These are phyloP conservation scores for Eupristina koningsbergeri DNA, from an alignment of 1,140 invertebrate species.

Conservation along the genomic window DNA sequence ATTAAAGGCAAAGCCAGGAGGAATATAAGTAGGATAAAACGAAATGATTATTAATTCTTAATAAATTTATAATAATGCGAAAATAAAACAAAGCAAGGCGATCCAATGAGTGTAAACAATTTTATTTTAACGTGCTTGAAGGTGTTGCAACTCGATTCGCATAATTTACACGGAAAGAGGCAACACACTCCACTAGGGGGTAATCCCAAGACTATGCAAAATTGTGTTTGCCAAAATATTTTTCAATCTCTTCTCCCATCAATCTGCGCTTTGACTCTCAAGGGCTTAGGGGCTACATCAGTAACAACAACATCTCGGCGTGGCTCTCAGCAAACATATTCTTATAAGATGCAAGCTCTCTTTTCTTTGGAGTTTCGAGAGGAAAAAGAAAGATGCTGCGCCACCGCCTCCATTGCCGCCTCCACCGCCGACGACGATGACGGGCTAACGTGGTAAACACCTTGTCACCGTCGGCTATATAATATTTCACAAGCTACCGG, in stretches of 20 bases:
- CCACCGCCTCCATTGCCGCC: background rate
- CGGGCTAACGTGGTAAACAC: constrained; percentile 49
- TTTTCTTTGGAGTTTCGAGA: constrained; percentile 32
- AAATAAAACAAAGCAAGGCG: background rate
- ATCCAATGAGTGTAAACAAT: background rate
- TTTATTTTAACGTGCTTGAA: background rate
- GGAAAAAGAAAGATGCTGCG: background rate
- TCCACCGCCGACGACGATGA: constrained; percentile 18
- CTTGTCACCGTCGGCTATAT: constrained; percentile 48
- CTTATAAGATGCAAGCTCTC: constrained; percentile 26
- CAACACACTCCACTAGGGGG: background rate
- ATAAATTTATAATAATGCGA: no score
- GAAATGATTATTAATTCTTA: no score
- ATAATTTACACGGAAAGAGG: constrained; percentile 9
- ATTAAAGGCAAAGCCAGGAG: background rate
- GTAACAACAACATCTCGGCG: background rate
- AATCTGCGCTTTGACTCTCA: constrained; percentile 35
- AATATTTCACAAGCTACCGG: constrained; percentile 49
- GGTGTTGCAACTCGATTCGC: background rate
- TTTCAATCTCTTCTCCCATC: constrained; percentile 43
- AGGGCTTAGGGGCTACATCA: background rate
- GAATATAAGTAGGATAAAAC: background rate
- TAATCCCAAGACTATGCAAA: constrained; percentile 22
- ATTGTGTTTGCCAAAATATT: constrained; percentile 47
- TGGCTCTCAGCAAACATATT: constrained; percentile 36